Conservation (phyloP, 1,140 invertebrate species). For the Trypoxylus dichotomus region DNA sequence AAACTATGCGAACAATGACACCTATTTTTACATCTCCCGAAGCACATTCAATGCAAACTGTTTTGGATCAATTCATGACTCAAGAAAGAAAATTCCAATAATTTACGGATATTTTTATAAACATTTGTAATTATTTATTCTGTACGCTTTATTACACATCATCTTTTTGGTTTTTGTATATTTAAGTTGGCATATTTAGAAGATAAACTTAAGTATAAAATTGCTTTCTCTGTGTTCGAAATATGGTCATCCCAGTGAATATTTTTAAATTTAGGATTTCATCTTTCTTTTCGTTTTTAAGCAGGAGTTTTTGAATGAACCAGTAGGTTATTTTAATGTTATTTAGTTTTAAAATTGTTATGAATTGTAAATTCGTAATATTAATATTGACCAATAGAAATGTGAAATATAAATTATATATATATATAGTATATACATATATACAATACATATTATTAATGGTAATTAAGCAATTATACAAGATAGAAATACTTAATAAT, state of each 20-base stretch:
- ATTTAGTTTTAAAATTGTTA: constrained; percentile 23
- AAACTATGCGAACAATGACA: constrained; percentile 55
- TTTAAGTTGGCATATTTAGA: not conserved
- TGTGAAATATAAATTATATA: constrained; percentile 10
- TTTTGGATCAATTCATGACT: constrained; percentile 60
- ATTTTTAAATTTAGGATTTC: constrained; percentile 28
- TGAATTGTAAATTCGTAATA: constrained; percentile 21
- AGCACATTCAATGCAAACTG: constrained; percentile 58
- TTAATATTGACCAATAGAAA: constrained; percentile 18
- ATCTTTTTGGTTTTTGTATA: not conserved
- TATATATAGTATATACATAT: no score
- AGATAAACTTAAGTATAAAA: not conserved
- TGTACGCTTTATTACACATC: not conserved
- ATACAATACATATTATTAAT: not conserved
- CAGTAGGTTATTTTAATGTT: not conserved
- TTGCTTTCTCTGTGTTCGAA: not conserved
- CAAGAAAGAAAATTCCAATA: constrained; percentile 52
- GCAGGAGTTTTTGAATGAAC: constrained; percentile 18
- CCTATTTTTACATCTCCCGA: constrained; percentile 48
- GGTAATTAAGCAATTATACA: not conserved
- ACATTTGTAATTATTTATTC: constrained; percentile 25
- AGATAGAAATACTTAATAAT: not conserved
- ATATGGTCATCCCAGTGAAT: not conserved
- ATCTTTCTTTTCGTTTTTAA: constrained; percentile 28
- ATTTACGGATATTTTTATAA: not conserved